Conservation (phyloP, 2,888 invertebrate species). For the Cybosia mesomella region DNA sequence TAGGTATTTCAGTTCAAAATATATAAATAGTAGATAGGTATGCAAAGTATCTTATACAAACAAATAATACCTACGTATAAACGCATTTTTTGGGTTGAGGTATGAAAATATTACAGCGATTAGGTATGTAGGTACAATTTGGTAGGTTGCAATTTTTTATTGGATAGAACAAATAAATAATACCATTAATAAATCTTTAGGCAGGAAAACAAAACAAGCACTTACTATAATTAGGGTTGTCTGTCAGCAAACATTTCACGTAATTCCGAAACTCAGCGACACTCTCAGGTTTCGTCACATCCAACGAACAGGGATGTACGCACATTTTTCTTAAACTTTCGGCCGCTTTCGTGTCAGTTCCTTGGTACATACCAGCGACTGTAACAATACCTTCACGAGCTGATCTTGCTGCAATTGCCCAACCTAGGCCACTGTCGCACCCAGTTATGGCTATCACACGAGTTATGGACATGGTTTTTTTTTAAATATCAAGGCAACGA, state of each 20-base stretch:
- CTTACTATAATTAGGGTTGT: constrained; percentile 85
- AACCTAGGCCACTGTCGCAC: constrained; percentile 95
- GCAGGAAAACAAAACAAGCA: neutral
- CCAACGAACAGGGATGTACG: constrained; percentile 86
- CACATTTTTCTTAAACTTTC: constrained; percentile 73
- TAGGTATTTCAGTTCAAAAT: neutral
- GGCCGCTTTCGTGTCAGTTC: constrained; percentile 83
- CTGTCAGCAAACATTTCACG: constrained; percentile 77
- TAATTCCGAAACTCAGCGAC: constrained; percentile 82
- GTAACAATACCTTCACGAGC: constrained; percentile 90
- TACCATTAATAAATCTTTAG: neutral
- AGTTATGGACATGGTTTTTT: constrained; percentile 59
- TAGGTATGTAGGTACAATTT: no score
- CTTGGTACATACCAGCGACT: constrained; percentile 92
- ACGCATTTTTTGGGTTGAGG: no score
- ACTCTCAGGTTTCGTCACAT: constrained; percentile 89
- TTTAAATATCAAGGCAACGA: neutral
- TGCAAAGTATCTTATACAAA: neutral
- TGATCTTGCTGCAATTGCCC: constrained; percentile 89
- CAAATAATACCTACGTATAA: no score
- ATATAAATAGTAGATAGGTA: no score
- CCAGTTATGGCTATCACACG: constrained; percentile 91
- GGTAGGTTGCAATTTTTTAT: no score
- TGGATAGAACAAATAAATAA: neutral
- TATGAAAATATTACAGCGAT: no score